A percentile compares a stretch with the other conserved stretches of the same genome.
These are phyloP conservation scores for Ornithoptera priamus DNA, from an alignment of 2,888 invertebrate genomes.

Conservation along the genomic window DNA sequence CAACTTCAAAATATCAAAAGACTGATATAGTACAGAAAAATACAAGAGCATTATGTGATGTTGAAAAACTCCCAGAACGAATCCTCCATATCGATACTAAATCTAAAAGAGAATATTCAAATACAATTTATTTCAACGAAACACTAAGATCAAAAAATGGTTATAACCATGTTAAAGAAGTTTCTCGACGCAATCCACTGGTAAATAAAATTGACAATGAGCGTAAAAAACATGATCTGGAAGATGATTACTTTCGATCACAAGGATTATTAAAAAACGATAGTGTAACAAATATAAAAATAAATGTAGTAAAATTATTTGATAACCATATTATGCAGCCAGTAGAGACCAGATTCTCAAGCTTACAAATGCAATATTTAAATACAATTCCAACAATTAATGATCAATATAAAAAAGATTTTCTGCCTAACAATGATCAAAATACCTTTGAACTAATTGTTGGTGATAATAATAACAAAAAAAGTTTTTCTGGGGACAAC, in stretches of 20 bases:
- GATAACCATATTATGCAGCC: no score
- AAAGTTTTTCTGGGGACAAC: not conserved
- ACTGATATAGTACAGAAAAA: not conserved
- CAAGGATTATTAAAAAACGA: no score
- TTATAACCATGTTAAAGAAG: not conserved
- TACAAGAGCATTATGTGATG: not conserved
- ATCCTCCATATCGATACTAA: not conserved
- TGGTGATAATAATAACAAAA: not conserved
- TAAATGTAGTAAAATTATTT: no score
- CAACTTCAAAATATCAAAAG: not conserved
- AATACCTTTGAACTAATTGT: no score
- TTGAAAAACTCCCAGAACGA: not conserved
- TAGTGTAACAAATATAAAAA: no score
- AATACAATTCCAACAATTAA: no score
- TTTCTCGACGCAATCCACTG: not conserved
- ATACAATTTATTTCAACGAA: not conserved
- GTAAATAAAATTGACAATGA: not conserved
- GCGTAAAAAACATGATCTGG: not conserved
- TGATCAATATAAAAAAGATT: no score
- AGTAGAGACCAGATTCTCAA: no score
- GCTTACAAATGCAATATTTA: no score
- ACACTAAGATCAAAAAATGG: not conserved
- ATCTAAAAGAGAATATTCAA: not conserved
- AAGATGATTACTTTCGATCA: not conserved
- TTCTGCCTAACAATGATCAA: no score